A percentile compares a stretch with the other conserved stretches of the same genome.
Conservation (phyloP, 2,113 vertebrate species). For the Petrocephalus zakoni region DNA sequence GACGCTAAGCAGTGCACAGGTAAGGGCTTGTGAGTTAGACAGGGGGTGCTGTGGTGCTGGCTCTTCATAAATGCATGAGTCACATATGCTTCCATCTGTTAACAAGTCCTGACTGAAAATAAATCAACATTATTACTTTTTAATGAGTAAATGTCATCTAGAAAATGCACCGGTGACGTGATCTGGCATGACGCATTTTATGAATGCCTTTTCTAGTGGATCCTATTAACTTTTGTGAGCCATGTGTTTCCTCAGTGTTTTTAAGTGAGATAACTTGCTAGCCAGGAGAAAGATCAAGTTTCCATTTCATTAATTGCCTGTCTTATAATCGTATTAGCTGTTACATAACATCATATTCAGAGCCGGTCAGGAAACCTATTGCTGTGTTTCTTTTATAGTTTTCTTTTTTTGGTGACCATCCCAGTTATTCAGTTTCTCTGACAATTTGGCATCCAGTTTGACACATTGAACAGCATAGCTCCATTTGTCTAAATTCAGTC, state of each 20-base stretch:
- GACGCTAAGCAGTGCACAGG: conserved; percentile 61
- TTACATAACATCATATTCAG: background rate
- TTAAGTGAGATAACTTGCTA: background rate
- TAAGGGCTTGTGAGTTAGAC: conserved; percentile 33
- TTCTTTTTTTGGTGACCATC: background rate
- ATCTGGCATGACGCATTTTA: background rate
- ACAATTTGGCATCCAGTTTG: background rate
- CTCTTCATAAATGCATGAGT: background rate
- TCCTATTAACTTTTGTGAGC: no score
- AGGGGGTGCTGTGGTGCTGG: background rate
- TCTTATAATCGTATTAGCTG: background rate
- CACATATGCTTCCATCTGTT: background rate
- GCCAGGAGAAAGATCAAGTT: background rate
- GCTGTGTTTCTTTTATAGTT: background rate
- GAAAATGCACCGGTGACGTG: background rate
- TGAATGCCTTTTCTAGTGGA: background rate
- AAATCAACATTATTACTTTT: background rate
- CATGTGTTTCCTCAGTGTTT: background rate
- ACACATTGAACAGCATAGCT: background rate
- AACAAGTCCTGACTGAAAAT: background rate
- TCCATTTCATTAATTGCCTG: background rate
- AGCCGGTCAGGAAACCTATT: background rate
- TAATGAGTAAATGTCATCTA: background rate
- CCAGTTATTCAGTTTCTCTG: background rate
- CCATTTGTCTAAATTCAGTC: background rate